Percentiles rank a stretch among this genome's conserved stretches.
phyloP scores from a whole-genome alignment of 2,113 vertebrate species.

The Galeopterus variegatus region DNA sequence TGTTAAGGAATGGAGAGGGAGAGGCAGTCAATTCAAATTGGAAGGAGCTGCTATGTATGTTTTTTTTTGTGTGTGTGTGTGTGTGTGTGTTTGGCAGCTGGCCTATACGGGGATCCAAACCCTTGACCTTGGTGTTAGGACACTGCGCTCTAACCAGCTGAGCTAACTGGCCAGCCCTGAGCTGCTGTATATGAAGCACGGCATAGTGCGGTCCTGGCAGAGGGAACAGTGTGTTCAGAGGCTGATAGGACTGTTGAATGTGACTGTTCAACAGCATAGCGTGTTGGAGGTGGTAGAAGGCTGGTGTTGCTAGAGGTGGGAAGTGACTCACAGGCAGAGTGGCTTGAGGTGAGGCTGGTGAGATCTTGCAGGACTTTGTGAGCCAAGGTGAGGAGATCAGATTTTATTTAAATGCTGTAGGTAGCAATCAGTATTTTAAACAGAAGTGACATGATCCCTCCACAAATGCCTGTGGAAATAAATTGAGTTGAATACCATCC shows the following conservation, averaged over 20 bases:
- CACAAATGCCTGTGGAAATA: slow-evolving; percentile 7
- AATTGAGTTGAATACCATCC: slow-evolving; percentile 12
- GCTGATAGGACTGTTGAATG: neutral
- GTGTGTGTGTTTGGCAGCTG: too few species aligned
- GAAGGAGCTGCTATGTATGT: neutral
- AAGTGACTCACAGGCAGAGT: slow-evolving; percentile 65
- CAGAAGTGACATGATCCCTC: neutral
- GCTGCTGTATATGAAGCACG: neutral
- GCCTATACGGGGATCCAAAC: too few species aligned
- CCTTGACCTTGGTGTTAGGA: too few species aligned
- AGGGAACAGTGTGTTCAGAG: neutral
- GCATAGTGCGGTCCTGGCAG: neutral
- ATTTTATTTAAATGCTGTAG: slow-evolving; percentile 61
- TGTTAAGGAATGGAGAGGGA: neutral
- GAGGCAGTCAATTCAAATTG: neutral
- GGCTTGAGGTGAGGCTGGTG: neutral
- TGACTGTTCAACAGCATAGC: neutral
- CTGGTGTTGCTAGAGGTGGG: neutral
- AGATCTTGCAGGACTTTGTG: slow-evolving; percentile 45
- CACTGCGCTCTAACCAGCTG: too few species aligned
- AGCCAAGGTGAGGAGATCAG: neutral
- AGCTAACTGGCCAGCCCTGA: too few species aligned
- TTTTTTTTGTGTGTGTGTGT: too few species aligned
- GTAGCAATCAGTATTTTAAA: slow-evolving; percentile 49
- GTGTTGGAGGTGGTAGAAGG: slow-evolving; percentile 42